A percentile compares a stretch with the other conserved stretches of the same genome.
Evolutionary conservation across 2,113 vertebrate genomes (phyloP).

Genomic region (Marmota flaviventris): DNA sequence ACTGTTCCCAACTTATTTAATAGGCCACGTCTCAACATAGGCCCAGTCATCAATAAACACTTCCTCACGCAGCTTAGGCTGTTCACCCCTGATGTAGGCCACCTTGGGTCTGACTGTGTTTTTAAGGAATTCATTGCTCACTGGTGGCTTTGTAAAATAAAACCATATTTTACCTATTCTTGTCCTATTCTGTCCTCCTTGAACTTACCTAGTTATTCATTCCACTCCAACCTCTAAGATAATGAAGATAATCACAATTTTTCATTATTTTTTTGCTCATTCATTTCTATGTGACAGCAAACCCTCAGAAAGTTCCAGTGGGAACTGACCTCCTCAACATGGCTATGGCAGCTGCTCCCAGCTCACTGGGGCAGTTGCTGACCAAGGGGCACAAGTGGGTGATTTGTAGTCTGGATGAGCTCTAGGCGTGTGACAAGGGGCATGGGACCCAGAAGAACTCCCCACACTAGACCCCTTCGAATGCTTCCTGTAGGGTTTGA

Average conservation of each 20-base stretch:
- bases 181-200: neutral
- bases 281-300: neutral
- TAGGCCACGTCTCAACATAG: neutral
- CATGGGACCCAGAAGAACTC: neutral
- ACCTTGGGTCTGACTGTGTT: neutral
- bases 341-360: neutral
- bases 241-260: neutral
- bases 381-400: neutral
- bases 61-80: neutral
- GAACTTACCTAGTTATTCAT: neutral
- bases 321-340: neutral
- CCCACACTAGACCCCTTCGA: neutral
- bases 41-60: neutral
- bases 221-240: slow-evolving; percentile 27
- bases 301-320: neutral
- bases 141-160: neutral
- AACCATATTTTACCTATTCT: neutral
- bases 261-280: neutral
- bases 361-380: neutral
- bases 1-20: neutral
- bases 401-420: neutral
- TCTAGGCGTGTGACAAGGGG: neutral
- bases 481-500: neutral
- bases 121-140: neutral
- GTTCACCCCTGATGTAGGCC: neutral